Conservation (phyloP, 2,888 invertebrate species). For the Noctuana brunneofusca region DNA sequence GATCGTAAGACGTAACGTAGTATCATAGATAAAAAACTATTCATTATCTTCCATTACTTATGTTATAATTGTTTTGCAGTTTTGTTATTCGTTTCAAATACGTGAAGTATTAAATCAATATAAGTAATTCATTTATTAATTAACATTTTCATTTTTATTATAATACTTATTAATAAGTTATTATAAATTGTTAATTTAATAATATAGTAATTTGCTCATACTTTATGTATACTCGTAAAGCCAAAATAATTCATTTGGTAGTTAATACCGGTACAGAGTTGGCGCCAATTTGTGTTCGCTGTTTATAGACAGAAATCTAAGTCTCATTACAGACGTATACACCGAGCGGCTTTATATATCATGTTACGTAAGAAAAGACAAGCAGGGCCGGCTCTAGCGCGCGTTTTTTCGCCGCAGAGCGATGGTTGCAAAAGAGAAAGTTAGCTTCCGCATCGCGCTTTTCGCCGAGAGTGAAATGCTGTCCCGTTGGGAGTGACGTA, state of each 20-base stretch:
- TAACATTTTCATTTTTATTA: too few species aligned
- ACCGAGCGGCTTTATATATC: constrained; percentile 11
- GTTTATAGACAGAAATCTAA: neutral
- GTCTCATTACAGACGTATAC: neutral
- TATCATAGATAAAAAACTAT: neutral
- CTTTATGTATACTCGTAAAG: too few species aligned
- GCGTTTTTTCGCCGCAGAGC: constrained; percentile 56
- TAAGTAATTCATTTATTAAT: neutral
- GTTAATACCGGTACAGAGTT: too few species aligned
- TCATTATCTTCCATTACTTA: neutral
- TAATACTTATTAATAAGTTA: too few species aligned
- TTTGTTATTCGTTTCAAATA: neutral
- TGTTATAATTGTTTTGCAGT: neutral
- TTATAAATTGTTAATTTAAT: too few species aligned
- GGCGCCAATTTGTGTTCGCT: constrained; percentile 23
- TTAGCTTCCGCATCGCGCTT: constrained; percentile 79
- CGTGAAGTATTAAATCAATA: too few species aligned
- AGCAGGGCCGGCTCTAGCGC: constrained; percentile 40
- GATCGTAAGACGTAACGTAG: constrained; percentile 14
- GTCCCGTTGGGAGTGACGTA: constrained; percentile 79
- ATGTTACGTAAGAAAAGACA: constrained; percentile 41
- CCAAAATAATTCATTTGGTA: too few species aligned
- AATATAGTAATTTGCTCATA: too few species aligned
- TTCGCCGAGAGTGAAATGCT: constrained; percentile 80
- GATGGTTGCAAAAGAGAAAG: constrained; percentile 78